These are phyloP conservation scores for Drosophila meridionalis DNA, from an alignment of 2,888 invertebrate species.

Conservation along the genomic window DNA sequence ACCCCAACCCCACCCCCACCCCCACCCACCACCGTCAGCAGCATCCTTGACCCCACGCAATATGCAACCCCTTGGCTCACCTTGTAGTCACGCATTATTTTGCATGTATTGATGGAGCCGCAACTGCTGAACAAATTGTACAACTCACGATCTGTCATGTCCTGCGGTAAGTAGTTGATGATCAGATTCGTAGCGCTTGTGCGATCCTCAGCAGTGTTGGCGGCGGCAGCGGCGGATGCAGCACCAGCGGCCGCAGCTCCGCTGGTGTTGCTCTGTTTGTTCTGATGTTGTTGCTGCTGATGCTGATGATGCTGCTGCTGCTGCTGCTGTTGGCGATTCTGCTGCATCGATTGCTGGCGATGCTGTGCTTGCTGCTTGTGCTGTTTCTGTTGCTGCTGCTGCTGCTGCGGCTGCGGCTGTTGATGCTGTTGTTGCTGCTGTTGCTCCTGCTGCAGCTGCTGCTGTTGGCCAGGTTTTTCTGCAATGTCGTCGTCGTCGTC, in stretches of 20 bases:
- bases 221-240: slow-evolving; percentile 43
- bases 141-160: slow-evolving; percentile 95
- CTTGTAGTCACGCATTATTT: slow-evolving; percentile 96
- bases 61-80: slow-evolving; percentile 83
- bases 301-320: slow-evolving; percentile 33
- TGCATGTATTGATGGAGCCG: slow-evolving; percentile 94
- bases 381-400: background rate
- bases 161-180: slow-evolving; percentile 97
- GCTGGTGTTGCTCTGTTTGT: slow-evolving; percentile 1
- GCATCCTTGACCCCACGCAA: background rate
- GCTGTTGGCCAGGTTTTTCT: background rate
- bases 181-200: slow-evolving; percentile 92
- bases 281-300: slow-evolving; percentile 27
- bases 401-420: background rate
- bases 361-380: slow-evolving; percentile 27
- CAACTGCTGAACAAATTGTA: slow-evolving; percentile 94
- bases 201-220: slow-evolving; percentile 54
- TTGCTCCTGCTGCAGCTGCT: background rate
- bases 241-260: slow-evolving; percentile 9
- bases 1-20: background rate
- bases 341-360: background rate
- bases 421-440: background rate
- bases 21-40: background rate
- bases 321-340: slow-evolving; percentile 5
- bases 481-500: slow-evolving; percentile 1